A percentile compares a stretch with the other conserved stretches of the same genome.
Conservation (phyloP, 2,797 vertebrate genomes). For the Martes flavigula region DNA sequence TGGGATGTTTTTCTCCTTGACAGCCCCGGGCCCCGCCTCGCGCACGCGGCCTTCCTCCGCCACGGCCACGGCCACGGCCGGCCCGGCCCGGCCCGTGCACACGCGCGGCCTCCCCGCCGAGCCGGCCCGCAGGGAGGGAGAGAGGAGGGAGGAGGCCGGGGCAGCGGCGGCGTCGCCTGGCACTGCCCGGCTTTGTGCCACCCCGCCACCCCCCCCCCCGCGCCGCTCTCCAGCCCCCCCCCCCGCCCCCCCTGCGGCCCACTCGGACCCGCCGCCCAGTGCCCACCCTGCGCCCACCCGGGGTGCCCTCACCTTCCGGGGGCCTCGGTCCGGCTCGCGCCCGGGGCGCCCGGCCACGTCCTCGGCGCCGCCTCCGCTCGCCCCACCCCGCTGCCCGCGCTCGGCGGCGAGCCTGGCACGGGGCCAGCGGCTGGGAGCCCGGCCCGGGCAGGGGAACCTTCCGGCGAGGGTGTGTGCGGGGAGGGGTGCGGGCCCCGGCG, state of each 20-base stretch:
- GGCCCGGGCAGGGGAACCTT: conserved; percentile 73
- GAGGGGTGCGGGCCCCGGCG: conserved; percentile 23
- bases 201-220: background rate
- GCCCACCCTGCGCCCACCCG: conserved; percentile 33
- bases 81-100: background rate
- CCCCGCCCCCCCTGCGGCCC: background rate
- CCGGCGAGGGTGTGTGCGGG: conserved; percentile 50
- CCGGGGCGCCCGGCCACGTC: conserved; percentile 71
- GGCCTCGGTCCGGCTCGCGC: conserved; percentile 66
- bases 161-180: conserved; percentile 47
- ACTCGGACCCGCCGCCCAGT: background rate
- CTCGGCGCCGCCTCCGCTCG: conserved; percentile 61
- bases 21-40: conserved; percentile 63
- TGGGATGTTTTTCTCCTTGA: conserved; percentile 77
- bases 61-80: background rate
- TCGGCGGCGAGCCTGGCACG: conserved; percentile 70
- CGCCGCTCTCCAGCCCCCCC: background rate
- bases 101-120: background rate
- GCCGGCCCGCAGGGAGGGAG: background rate
- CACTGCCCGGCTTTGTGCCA: conserved; percentile 73
- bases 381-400: conserved; percentile 75
- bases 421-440: conserved; percentile 77
- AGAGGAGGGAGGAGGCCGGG: background rate
- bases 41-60: background rate
- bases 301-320: conserved; percentile 71